Percentiles rank a stretch among this genome's conserved stretches.
These are phyloP conservation scores for Bombus superbus DNA, from an alignment of 1,140 invertebrate genomes.

Conservation along the genomic window DNA sequence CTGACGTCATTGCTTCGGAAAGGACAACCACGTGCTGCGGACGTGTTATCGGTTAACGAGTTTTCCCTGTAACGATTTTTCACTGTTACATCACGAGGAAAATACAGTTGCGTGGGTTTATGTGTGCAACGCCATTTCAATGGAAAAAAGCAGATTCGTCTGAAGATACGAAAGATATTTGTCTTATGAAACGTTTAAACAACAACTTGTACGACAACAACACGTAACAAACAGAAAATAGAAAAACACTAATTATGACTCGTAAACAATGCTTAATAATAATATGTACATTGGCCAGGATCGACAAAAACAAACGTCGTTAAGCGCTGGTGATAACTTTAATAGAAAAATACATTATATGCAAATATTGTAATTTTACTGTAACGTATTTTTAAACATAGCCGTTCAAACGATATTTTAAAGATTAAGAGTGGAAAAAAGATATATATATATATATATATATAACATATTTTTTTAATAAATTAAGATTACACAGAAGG, in stretches of 20 bases:
- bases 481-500: too few relatives aligned
- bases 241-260: too few relatives aligned
- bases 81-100: conserved; percentile 22
- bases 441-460: too few relatives aligned
- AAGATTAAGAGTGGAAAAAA: too few relatives aligned
- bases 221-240: background rate
- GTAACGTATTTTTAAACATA: background rate
- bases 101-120: background rate
- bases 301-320: accelerated
- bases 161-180: background rate
- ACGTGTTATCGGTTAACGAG: conserved; percentile 36
- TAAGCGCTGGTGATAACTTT: background rate
- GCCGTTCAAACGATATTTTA: too few relatives aligned
- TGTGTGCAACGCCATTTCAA: too few relatives aligned
- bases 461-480: too few relatives aligned
- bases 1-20: conserved; percentile 52
- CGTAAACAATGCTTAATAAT: background rate
- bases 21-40: conserved; percentile 36
- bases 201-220: too few relatives aligned
- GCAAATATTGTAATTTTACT: background rate
- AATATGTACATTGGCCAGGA: background rate
- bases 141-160: background rate
- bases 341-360: background rate
- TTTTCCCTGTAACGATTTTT: conserved; percentile 37
- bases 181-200: background rate